Percentiles rank a stretch among this genome's conserved stretches.
Evolutionary conservation across 2,888 invertebrate species (phyloP).

Genomic region (Parnassius glacialis): DNA sequence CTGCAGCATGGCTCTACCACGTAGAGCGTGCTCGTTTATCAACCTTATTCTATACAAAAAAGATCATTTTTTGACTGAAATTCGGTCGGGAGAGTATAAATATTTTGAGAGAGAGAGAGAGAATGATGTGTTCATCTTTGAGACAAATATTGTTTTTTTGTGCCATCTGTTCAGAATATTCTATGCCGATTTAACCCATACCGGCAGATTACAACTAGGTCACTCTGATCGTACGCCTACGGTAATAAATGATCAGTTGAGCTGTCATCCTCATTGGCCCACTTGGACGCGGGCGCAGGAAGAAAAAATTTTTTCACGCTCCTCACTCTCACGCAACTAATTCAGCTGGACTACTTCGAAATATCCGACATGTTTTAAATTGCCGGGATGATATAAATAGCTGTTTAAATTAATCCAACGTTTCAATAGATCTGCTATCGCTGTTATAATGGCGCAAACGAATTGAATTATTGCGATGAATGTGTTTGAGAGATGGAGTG

Average conservation of each 20-base stretch:
- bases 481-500: background rate
- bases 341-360: constrained; percentile 8
- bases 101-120: too few species aligned
- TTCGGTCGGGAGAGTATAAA: background rate
- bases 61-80: background rate
- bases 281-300: constrained; percentile 43
- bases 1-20: too few species aligned
- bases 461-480: background rate
- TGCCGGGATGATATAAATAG: background rate
- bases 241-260: constrained; percentile 48
- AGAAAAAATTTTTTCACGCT: constrained; percentile 33
- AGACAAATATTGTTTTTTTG: background rate
- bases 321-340: constrained; percentile 27
- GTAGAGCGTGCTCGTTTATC: too few species aligned
- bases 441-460: background rate
- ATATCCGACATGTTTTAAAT: constrained; percentile 25
- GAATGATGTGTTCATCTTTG: too few species aligned
- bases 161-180: constrained; percentile 34
- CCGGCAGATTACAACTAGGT: constrained; percentile 48
- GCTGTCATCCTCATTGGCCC: constrained; percentile 41
- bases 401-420: background rate
- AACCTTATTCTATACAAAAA: too few species aligned
- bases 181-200: constrained; percentile 49
- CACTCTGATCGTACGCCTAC: constrained; percentile 47
- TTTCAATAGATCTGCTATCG: background rate